Evolutionary conservation across 2,797 vertebrate genomes (phyloP), one percentile per base, ranked within the genome.

Genomic region (Chelmon rostratus): DNA sequence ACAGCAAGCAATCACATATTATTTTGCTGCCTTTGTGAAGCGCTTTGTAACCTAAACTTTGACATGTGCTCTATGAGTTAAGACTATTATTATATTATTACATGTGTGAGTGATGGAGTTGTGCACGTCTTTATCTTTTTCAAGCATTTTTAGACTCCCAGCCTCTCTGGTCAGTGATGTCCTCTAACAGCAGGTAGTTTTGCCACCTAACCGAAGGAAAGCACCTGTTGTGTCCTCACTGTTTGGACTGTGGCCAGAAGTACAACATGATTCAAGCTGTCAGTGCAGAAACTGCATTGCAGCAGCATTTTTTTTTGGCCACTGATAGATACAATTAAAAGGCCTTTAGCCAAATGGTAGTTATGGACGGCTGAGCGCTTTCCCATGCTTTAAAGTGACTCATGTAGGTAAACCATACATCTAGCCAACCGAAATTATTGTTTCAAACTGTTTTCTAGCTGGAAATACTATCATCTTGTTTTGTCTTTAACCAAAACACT

Each of bases 401-500:
- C 40, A 42, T 9, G 28, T 31, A 31, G 28, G 28, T 31, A 42
- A 42, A 42, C 40, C 40, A 42, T 42, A 42, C 42, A 42, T 42
- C 40, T 42, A 42, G 6, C 40, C 40, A 37, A 35, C 25, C 38
- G 33, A 54, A 67, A 21, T 63, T n/a, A 73, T 73, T 63, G 58
- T 44, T 73, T 73, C 38, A 53, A 53, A 44, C 19, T 64, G 49
- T 52, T 64, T 54, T 35, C 15, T 25, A 28, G 21, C 42, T 58
- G n/a, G 12, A 71, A 57, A 42, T 42, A 42, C 40, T 61, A 16
- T 54, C n/a, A 54, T 61, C 42, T 19, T 21, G 19, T 19, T 23
- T 44, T 61, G 33, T 66, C 2, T 28, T 31, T 31, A 31, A 31
- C 28, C 28, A 28, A 31, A 31, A 31, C 28, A 4, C 28, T 31